phyloP scores from a whole-genome alignment of 2,797 vertebrate species.

The Lepus oiostolus region DNA sequence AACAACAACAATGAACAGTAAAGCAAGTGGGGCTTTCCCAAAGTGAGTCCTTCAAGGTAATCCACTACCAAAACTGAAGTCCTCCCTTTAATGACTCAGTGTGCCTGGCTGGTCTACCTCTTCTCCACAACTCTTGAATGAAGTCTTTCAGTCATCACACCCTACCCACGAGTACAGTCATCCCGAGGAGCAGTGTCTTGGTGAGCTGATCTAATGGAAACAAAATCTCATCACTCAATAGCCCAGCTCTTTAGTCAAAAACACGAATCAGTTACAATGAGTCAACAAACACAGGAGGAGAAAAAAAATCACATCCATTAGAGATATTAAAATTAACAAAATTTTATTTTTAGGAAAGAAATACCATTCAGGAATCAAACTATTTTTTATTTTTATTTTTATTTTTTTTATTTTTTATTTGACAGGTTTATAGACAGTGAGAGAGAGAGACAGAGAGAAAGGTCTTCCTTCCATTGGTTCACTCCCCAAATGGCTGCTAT shows the following conservation, averaged over 20 bases:
- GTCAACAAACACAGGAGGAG: neutral
- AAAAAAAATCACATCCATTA: neutral
- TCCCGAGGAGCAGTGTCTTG: neutral
- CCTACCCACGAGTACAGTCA: neutral
- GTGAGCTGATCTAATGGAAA: constrained; percentile 2
- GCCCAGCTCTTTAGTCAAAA: constrained; percentile 3
- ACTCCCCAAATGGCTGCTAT: too few relatives aligned
- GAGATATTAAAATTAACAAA: constrained; percentile 19
- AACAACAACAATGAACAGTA: neutral
- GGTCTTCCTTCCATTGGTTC: too few relatives aligned
- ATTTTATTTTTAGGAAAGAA: constrained; percentile 29
- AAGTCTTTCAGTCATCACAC: neutral
- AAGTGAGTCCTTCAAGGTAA: neutral
- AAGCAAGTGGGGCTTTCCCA: neutral
- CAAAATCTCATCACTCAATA: neutral
- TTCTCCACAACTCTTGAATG: neutral
- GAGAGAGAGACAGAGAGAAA: too few relatives aligned
- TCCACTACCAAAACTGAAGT: neutral
- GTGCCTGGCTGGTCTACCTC: neutral
- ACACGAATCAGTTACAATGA: neutral
- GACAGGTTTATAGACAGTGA: too few relatives aligned
- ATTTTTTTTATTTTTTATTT: too few relatives aligned
- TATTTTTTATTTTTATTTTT: too few relatives aligned
- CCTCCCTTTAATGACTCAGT: neutral
- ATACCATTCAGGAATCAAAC: neutral